A percentile compares a stretch with the other conserved stretches of the same genome.
These are phyloP conservation scores for Rhizomys pruinosus DNA, from an alignment of 2,113 vertebrate species.

Conservation along the genomic window DNA sequence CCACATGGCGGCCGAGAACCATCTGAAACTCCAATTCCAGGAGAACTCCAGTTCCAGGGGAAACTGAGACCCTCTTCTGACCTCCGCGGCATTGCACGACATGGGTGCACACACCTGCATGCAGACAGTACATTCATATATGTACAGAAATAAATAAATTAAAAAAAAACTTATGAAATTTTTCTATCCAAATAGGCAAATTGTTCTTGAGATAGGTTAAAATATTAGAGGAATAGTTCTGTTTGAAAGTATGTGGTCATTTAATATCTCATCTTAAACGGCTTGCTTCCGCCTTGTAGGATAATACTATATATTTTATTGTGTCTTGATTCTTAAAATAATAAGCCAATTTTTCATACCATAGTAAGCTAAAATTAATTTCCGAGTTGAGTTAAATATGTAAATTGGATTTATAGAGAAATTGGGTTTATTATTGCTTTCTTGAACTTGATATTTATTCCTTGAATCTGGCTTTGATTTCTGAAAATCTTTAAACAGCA, in stretches of 20 bases:
- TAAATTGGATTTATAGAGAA: constrained; percentile 27
- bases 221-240: constrained; percentile 1
- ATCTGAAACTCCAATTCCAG: no score
- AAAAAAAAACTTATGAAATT: neutral
- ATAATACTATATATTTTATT: neutral
- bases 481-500: constrained; percentile 7
- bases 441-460: neutral
- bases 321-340: constrained; percentile 36
- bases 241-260: neutral
- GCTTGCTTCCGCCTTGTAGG: constrained; percentile 6
- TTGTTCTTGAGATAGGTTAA: neutral
- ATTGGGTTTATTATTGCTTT: neutral
- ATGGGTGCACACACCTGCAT: no score
- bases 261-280: constrained; percentile 25
- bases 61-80: no score
- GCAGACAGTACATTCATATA: no score
- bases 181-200: neutral
- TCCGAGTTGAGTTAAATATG: constrained; percentile 4
- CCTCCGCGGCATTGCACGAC: no score
- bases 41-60: no score
- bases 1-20: no score
- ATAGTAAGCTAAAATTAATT: constrained; percentile 9
- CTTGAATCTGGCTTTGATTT: constrained; percentile 25
- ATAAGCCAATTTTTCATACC: constrained; percentile 10
- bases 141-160: no score